These are phyloP conservation scores for Protophormia terraenovae DNA, from an alignment of 2,888 invertebrate species.

Conservation along the genomic window DNA sequence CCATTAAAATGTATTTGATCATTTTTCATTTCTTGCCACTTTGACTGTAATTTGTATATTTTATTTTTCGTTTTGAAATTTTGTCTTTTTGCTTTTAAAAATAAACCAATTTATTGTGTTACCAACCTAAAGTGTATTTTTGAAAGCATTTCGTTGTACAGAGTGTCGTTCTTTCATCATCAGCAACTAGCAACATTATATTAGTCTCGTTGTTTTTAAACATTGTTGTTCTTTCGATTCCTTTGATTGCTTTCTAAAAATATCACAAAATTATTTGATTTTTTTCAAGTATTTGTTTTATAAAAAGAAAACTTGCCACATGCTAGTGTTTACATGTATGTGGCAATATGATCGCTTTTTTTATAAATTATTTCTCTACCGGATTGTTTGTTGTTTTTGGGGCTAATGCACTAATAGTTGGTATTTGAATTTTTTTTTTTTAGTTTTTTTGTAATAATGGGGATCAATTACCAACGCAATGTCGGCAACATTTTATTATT, in stretches of 20 bases:
- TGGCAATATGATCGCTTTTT: conserved; percentile 45
- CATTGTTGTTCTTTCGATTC: neutral
- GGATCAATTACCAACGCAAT: conserved; percentile 48
- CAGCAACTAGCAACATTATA: conserved; percentile 6
- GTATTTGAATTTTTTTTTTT: neutral
- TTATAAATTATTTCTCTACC: conserved; percentile 28
- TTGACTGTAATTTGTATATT: too few species aligned
- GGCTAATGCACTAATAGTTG: conserved; percentile 45
- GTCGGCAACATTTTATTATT: neutral
- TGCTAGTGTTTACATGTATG: conserved; percentile 13
- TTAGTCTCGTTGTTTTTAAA: neutral
- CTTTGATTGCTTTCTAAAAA: conserved; percentile 1
- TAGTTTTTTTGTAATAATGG: conserved; percentile 1
- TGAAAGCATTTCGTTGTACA: neutral
- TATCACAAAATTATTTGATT: neutral
- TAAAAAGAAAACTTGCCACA: neutral
- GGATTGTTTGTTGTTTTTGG: conserved; percentile 31
- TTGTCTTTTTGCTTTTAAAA: neutral
- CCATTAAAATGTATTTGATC: neutral
- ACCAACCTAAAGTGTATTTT: conserved; percentile 24
- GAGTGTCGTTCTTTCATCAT: neutral
- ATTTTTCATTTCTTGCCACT: neutral
- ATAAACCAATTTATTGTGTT: conserved; percentile 37
- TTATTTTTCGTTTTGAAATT: neutral
- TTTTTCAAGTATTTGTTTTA: neutral